Evolutionary conservation across 2,797 vertebrate species (phyloP).

Genomic region (Streptopelia turtur): DNA sequence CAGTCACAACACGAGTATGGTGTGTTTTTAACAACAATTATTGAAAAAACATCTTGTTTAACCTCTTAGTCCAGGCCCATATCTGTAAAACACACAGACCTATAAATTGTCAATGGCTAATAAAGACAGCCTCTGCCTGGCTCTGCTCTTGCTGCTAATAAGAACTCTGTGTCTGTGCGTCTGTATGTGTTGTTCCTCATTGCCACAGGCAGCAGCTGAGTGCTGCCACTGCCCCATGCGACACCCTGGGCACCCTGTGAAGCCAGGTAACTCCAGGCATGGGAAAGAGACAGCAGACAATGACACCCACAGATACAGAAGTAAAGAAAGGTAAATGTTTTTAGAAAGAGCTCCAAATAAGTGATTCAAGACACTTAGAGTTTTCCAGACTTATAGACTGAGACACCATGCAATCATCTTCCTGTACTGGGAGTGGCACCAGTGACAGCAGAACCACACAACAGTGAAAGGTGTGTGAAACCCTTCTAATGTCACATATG

Average conservation of each 20-base stretch:
- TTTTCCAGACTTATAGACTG: neutral
- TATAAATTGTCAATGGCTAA: no score
- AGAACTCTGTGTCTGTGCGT: no score
- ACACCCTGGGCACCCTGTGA: accelerated
- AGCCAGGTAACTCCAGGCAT: neutral
- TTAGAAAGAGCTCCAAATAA: neutral
- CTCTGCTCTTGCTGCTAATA: no score
- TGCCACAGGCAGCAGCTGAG: no score
- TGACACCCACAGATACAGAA: neutral
- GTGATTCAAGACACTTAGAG: neutral
- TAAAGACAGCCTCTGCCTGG: no score
- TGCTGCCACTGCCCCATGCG: accelerated
- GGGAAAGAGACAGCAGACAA: neutral
- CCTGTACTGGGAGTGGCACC: neutral
- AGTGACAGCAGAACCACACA: neutral
- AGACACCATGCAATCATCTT: neutral
- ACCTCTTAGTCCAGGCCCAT: no score
- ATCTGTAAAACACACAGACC: no score
- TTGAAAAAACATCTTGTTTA: no score
- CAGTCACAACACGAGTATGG: no score
- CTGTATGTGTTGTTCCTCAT: no score
- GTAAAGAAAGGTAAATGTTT: neutral
- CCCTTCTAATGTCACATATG: neutral
- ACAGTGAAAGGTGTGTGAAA: neutral
- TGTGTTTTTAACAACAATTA: no score